These are phyloP conservation scores for Atherinosoma microstoma DNA, from an alignment of 2,797 vertebrate genomes.

Conservation along the genomic window DNA sequence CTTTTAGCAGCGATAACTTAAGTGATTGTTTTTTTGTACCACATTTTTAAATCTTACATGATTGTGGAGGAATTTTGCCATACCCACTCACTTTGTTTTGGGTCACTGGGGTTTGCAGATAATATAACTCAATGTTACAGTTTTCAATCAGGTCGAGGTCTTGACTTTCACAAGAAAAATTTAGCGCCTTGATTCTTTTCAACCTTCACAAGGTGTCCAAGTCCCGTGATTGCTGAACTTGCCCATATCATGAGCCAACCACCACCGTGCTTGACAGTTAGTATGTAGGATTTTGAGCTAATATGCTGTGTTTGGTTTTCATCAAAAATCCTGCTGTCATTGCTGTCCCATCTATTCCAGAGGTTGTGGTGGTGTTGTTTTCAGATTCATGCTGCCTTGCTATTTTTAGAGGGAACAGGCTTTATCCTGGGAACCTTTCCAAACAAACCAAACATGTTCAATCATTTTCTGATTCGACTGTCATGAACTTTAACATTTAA, in stretches of 20 bases:
- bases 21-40: neutral
- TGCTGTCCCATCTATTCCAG: neutral
- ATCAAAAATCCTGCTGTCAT: neutral
- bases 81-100: neutral
- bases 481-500: neutral
- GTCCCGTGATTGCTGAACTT: neutral
- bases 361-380: neutral
- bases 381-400: neutral
- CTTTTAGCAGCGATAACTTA: neutral
- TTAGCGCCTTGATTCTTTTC: neutral
- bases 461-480: neutral
- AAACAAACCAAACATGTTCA: neutral
- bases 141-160: neutral
- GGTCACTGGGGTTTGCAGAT: neutral
- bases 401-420: neutral
- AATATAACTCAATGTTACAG: neutral
- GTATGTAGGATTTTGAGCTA: neutral
- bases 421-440: neutral
- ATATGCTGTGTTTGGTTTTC: neutral
- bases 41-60: neutral
- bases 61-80: neutral
- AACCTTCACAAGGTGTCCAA: neutral
- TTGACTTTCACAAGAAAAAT: neutral
- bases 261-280: neutral
- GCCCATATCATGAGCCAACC: too few relatives aligned